These are phyloP conservation scores for Cryptoblepharus egeriae DNA, from an alignment of 2,797 vertebrate species.

Conservation along the genomic window DNA sequence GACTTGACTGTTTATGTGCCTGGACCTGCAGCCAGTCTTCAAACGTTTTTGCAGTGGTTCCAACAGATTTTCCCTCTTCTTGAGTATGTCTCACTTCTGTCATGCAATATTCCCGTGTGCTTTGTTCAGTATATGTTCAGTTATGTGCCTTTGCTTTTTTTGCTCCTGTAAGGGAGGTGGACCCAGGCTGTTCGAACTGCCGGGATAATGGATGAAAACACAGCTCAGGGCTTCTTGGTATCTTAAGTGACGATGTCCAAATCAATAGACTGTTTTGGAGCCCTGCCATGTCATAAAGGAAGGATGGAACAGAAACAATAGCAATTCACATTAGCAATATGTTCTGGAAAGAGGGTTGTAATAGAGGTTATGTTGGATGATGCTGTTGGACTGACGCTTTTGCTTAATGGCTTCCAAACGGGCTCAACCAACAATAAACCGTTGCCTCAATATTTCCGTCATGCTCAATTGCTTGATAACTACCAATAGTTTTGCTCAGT, in stretches of 20 bases:
- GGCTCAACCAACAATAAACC: not conserved
- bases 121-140: not conserved
- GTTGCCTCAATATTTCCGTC: not conserved
- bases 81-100: not conserved
- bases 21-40: too few species aligned
- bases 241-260: not conserved
- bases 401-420: not conserved
- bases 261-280: conserved; percentile 16
- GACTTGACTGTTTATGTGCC: too few species aligned
- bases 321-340: not conserved
- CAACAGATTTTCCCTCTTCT: too few species aligned
- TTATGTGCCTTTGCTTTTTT: not conserved
- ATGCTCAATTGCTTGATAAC: conserved; percentile 12
- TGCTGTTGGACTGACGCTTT: not conserved
- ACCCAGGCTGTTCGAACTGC: not conserved
- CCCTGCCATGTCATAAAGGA: not conserved
- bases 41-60: too few species aligned
- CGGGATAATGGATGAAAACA: not conserved
- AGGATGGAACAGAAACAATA: not conserved
- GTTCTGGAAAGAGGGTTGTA: not conserved
- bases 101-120: not conserved
- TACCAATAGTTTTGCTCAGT: not conserved
- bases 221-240: not conserved
- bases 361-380: not conserved
- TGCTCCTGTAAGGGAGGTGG: not conserved